Base-by-base conservation (phyloP, 2,113 vertebrate species). In the Origma solitaria region DNA sequence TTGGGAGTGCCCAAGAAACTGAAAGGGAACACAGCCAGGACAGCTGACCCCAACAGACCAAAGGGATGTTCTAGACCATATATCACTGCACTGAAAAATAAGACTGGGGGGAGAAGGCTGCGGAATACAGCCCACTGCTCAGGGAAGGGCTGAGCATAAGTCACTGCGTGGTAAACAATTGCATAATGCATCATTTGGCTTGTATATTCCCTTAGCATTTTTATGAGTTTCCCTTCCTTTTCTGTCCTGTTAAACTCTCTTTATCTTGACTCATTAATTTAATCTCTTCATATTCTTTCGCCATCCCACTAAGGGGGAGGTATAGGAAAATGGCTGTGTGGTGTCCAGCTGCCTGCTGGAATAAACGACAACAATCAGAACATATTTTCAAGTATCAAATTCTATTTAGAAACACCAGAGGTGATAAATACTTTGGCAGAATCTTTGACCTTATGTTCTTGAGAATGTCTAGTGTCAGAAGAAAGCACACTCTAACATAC, bases 271-370 rank as follows among this genome's bases (percentile, higher is more conserved):
- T 6, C 11, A 51, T 40, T 18, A 38, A 21, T 58, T 65, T 44
- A 51, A 30, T 21, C 1, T 23, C 58, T 71, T 71, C 33, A 50
- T 6, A 22, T 65, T 72, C 14, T 65, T 66, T 72, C 24, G 11
- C 10, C 30, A 40, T 51, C 11, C 7, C 15, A 16, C 17, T n/a
- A n/a, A n/a, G 15, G 38, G 27, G 10, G 4, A 1, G 1, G 0
- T 33, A 16, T 38, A 38, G 45, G 33, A 7, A 51, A 82, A 45
- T 33, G 13, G 1, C 11, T 51, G 10, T 24, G 13, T 51, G 19
- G 13, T 25, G 28, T 27, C 72, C 25, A 58, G 10, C 5, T 53
- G 7, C 25, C 38, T 60, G 30, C 15, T 35, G 22, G 25, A 51
- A 61, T 73, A 86, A 86, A 49, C 9, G 4, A 47, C 3, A 23